Evolutionary conservation across 2,797 vertebrate genomes (phyloP).

Genomic region (Microhierax caerulescens): DNA sequence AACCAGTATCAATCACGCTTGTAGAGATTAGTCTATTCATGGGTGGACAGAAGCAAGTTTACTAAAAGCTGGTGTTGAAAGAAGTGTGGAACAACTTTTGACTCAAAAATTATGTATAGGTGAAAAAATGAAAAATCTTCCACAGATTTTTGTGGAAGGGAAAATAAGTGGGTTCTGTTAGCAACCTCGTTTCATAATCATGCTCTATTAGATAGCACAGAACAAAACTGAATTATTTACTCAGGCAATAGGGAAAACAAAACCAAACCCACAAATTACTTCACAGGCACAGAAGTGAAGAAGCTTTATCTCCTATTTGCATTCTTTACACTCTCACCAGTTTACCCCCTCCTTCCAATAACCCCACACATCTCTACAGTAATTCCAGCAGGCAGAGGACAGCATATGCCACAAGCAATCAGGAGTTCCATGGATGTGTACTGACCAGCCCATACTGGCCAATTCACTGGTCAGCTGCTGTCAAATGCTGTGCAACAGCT

Average conservation of each 20-base stretch:
- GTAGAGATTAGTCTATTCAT: not conserved
- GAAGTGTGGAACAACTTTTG: not conserved
- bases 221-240: not conserved
- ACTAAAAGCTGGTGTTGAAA: not conserved
- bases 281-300: not conserved
- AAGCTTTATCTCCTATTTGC: not conserved
- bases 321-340: not conserved
- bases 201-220: not conserved
- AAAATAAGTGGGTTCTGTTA: not conserved
- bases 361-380: not conserved
- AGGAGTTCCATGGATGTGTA: accelerated
- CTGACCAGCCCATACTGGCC: not conserved
- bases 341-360: not conserved
- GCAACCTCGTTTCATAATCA: not conserved
- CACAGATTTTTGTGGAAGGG: not conserved
- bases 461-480: not conserved
- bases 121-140: not conserved
- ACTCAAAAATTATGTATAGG: not conserved
- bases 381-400: not conserved
- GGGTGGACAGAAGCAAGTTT: not conserved
- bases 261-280: not conserved
- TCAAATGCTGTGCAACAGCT: not conserved
- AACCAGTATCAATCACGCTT: not conserved
- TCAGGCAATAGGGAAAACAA: not conserved
- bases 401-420: not conserved